Conservation (phyloP, 2,113 vertebrate genomes). For the Hippocampus abdominalis region DNA sequence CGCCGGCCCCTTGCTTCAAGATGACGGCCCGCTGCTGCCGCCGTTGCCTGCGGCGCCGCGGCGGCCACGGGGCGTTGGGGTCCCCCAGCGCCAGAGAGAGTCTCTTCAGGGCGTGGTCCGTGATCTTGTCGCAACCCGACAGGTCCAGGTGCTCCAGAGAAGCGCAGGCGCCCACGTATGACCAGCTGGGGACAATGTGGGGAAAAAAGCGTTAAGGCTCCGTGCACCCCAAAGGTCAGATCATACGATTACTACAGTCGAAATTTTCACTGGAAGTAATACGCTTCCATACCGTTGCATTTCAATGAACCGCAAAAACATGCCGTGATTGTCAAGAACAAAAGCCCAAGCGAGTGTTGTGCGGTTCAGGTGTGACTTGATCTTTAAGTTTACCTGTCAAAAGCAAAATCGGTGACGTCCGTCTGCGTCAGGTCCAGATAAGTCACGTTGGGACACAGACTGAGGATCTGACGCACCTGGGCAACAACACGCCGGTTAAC, state of each 20-base stretch:
- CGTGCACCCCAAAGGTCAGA: no score
- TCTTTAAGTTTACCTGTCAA: slow-evolving; percentile 63
- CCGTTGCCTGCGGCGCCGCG: slow-evolving; percentile 43
- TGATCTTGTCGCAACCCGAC: slow-evolving; percentile 94
- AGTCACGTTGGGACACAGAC: slow-evolving; percentile 87
- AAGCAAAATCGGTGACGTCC: slow-evolving; percentile 79
- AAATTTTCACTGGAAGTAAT: no score
- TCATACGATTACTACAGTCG: no score
- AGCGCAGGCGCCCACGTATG: slow-evolving; percentile 78
- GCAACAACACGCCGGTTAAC: slow-evolving; percentile 3
- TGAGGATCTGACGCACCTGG: slow-evolving; percentile 92
- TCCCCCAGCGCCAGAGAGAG: slow-evolving; percentile 85
- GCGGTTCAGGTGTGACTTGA: no score
- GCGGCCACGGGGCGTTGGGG: slow-evolving; percentile 46
- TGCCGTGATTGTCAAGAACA: no score
- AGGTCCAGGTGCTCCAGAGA: slow-evolving; percentile 87
- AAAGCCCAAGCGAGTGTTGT: no score
- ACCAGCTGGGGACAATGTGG: slow-evolving; percentile 77
- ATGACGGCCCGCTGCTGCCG: slow-evolving; percentile 61
- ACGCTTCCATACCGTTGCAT: no score
- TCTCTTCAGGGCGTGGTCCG: slow-evolving; percentile 82
- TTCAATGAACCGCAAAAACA: no score
- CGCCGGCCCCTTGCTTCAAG: slow-evolving; percentile 60
- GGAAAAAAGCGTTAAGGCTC: background rate
- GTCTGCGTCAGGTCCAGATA: slow-evolving; percentile 95